These are phyloP conservation scores for Puffinus mauretanicus DNA, from an alignment of 2,113 vertebrate species.

Conservation along the genomic window DNA sequence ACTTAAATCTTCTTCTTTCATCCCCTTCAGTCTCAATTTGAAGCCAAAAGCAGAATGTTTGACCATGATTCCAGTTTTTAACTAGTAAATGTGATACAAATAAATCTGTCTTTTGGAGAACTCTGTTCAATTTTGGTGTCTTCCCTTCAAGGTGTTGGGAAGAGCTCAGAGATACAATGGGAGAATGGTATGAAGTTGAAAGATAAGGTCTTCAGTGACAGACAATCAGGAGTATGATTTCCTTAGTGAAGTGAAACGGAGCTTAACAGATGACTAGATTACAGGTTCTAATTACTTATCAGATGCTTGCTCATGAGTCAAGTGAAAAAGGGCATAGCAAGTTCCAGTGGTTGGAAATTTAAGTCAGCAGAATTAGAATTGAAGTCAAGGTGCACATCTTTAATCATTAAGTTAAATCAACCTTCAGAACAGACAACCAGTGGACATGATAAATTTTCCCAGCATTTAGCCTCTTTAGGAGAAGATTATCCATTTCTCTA, in stretches of 20 bases:
- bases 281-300: constrained; percentile 17
- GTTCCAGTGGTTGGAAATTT: neutral
- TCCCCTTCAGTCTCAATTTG: neutral
- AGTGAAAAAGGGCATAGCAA: neutral
- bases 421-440: neutral
- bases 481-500: neutral
- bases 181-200: neutral
- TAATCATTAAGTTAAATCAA: neutral
- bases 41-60: neutral
- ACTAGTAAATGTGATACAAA: no score
- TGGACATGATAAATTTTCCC: neutral
- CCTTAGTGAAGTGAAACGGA: neutral
- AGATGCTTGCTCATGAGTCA: neutral
- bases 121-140: neutral
- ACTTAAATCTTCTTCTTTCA: neutral
- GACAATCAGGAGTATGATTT: neutral
- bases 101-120: neutral
- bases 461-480: neutral
- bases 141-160: neutral
- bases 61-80: neutral
- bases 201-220: neutral
- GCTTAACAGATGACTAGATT: neutral
- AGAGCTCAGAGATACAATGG: neutral
- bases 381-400: neutral
- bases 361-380: neutral